A percentile compares a stretch with the other conserved stretches of the same genome.
Conservation (phyloP, 2,797 vertebrate genomes). For the Periophthalmus magnuspinnatus region DNA sequence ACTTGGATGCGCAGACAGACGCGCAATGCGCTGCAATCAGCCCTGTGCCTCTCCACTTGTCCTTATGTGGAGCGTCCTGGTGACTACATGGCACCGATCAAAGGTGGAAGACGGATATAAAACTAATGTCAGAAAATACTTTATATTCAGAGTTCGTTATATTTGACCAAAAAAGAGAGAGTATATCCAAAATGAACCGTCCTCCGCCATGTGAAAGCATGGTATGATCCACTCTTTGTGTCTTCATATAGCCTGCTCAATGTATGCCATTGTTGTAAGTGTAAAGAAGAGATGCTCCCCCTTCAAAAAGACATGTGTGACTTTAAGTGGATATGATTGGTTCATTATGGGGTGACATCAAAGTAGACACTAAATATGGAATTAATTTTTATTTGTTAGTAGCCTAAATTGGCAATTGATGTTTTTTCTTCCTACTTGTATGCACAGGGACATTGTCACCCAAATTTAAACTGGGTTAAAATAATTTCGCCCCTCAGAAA, state of each 20-base stretch:
- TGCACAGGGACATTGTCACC: not conserved
- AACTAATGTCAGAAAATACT: not conserved
- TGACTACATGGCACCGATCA: not conserved
- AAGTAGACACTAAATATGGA: not conserved
- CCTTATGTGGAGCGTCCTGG: not conserved
- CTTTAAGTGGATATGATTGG: not conserved
- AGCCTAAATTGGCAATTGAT: not conserved
- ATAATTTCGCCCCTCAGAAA: no score
- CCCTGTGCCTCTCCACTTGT: slow-evolving; percentile 4
- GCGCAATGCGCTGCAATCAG: slow-evolving; percentile 37
- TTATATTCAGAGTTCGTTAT: not conserved
- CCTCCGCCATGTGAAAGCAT: not conserved
- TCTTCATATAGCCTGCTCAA: not conserved
- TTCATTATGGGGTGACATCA: not conserved
- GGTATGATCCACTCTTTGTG: slow-evolving; percentile 1
- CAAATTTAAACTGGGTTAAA: not conserved
- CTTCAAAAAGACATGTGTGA: not conserved
- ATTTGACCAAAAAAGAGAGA: not conserved
- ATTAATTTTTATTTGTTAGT: not conserved
- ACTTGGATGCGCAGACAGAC: slow-evolving; percentile 31
- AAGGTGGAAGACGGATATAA: not conserved
- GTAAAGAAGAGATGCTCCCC: not conserved
- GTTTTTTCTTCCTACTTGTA: not conserved
- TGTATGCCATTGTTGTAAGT: not conserved
- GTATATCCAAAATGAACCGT: not conserved